These are phyloP conservation scores for Caenorhabditis macrosperma DNA, from an alignment of 2,888 invertebrate species.

Conservation along the genomic window DNA sequence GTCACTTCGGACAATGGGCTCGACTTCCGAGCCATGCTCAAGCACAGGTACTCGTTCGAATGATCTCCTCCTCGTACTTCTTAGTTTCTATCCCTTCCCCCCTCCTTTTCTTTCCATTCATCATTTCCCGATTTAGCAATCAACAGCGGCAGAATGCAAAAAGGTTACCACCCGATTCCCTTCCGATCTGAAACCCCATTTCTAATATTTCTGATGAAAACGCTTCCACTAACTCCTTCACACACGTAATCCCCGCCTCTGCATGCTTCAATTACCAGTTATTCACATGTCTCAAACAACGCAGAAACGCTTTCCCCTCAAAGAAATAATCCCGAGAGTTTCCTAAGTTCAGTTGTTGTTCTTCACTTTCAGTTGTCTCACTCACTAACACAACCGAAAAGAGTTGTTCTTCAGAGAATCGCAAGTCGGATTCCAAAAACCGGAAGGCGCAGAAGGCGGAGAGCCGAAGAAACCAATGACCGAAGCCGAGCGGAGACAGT, in stretches of 20 bases:
- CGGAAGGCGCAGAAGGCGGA: slow-evolving; percentile 32
- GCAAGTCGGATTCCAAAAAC: slow-evolving; percentile 57
- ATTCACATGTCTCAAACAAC: slow-evolving; percentile 44
- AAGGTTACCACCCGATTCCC: slow-evolving; percentile 30
- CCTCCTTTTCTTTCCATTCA: not conserved
- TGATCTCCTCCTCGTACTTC: not conserved
- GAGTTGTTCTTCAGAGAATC: slow-evolving; percentile 50
- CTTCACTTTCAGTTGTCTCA: not conserved
- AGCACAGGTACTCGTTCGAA: slow-evolving; percentile 84
- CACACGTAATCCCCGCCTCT: slow-evolving; percentile 12
- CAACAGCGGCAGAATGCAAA: slow-evolving; percentile 46
- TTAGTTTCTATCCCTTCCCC: not conserved
- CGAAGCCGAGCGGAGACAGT: slow-evolving; percentile 70
- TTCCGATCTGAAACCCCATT: not conserved
- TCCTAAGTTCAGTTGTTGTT: slow-evolving; percentile 32
- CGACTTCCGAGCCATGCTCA: slow-evolving; percentile 98
- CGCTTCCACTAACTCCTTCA: slow-evolving; percentile 26
- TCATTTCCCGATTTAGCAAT: slow-evolving; percentile 45
- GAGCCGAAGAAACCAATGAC: slow-evolving; percentile 60
- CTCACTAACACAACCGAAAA: not conserved
- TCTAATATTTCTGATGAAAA: slow-evolving; percentile 1
- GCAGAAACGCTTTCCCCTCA: slow-evolving; percentile 22
- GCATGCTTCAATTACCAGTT: slow-evolving; percentile 29
- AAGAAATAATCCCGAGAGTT: slow-evolving; percentile 13
- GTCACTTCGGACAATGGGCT: slow-evolving; percentile 86